A percentile compares a stretch with the other conserved stretches of the same genome.
These are phyloP conservation scores for Drosophila sulfurigaster DNA, from an alignment of 1,140 invertebrate species.

Conservation along the genomic window DNA sequence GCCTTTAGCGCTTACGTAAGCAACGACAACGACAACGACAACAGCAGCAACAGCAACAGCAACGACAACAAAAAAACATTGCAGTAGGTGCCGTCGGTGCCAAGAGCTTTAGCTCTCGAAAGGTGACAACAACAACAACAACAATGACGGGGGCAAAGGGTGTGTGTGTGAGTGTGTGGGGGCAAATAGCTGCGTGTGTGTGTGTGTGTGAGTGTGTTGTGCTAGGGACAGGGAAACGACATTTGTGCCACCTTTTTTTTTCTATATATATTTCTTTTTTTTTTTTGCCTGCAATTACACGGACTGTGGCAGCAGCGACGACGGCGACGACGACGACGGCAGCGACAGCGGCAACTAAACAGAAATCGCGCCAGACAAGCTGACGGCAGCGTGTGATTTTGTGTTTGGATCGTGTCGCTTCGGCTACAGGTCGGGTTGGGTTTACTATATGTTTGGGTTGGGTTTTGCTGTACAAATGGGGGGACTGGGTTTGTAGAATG, in stretches of 20 bases:
- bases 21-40: slow-evolving; percentile 41
- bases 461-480: slow-evolving; percentile 5
- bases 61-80: slow-evolving; percentile 35
- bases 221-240: slow-evolving; percentile 55
- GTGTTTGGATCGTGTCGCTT: slow-evolving; percentile 37
- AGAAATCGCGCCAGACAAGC: slow-evolving; percentile 78
- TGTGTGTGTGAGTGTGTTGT: slow-evolving; percentile 14
- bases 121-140: slow-evolving; percentile 3
- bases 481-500: slow-evolving; percentile 26
- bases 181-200: not conserved
- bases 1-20: slow-evolving; percentile 77
- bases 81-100: slow-evolving; percentile 56
- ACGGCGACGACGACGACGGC: slow-evolving; percentile 42
- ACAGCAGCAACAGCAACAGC: slow-evolving; percentile 34
- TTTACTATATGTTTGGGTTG: not conserved
- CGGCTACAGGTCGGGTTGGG: slow-evolving; percentile 16
- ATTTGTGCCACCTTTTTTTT: slow-evolving; percentile 76
- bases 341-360: slow-evolving; percentile 50
- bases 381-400: slow-evolving; percentile 81
- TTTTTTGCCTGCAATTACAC: slow-evolving; percentile 76
- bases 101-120: slow-evolving; percentile 43
- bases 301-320: slow-evolving; percentile 50
- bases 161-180: not conserved
- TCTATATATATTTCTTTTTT: not conserved
- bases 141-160: not conserved